A percentile compares a stretch with the other conserved stretches of the same genome.
Evolutionary conservation across 2,113 vertebrate genomes (phyloP).

Genomic region (Aspiorhynchus laticeps): DNA sequence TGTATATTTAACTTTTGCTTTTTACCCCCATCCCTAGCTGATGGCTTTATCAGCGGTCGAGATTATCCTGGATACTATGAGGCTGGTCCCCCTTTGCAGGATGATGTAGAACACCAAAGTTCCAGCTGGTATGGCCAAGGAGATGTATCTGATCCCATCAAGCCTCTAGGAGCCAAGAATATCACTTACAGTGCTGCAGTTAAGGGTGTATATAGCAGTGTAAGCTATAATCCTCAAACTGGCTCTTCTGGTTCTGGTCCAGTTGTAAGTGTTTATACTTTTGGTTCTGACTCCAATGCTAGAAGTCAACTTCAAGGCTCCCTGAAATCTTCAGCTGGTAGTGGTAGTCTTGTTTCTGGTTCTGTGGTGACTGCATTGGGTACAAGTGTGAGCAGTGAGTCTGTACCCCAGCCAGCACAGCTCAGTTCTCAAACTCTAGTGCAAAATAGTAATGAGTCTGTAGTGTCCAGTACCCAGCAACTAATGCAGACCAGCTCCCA

Average conservation of each 20-base stretch:
- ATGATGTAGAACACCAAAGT: neutral
- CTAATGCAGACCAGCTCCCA: neutral
- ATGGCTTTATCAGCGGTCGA: neutral
- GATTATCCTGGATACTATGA: neutral
- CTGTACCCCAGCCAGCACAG: neutral
- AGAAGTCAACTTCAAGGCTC: neutral
- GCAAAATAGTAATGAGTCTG: neutral
- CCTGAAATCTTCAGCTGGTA: neutral
- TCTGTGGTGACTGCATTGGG: neutral
- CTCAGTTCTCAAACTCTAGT: neutral
- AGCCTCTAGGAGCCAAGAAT: neutral
- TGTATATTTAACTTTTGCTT: neutral
- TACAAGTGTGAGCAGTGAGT: neutral
- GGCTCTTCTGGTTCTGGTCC: neutral
- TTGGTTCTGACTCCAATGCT: neutral
- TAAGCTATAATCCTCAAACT: neutral
- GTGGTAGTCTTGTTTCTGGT: neutral
- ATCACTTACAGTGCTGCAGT: neutral
- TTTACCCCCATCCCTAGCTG: neutral
- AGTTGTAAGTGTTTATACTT: fast-evolving
- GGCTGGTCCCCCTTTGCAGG: neutral
- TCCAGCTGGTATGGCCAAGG: too few species aligned
- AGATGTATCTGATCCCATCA: too few species aligned
- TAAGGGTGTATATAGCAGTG: neutral
- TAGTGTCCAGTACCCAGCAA: neutral